These are phyloP conservation scores for Muscidifurax raptorellus DNA, from an alignment of 1,140 invertebrate species.

Conservation along the genomic window DNA sequence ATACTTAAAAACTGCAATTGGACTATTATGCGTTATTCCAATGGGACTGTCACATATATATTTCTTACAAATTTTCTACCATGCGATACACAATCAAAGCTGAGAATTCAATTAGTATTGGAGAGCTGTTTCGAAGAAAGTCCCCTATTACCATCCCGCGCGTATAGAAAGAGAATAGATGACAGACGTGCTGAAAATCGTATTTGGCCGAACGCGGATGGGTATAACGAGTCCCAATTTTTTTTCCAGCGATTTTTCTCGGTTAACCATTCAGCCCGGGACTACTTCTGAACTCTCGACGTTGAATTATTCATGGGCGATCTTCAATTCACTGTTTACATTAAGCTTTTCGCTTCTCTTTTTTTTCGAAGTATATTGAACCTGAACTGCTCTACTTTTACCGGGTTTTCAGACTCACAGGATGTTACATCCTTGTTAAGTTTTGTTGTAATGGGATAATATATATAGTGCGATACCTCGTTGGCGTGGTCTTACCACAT, in stretches of 20 bases:
- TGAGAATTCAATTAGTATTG: too few relatives aligned
- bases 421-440: not conserved
- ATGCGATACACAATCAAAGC: too few relatives aligned
- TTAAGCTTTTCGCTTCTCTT: not conserved
- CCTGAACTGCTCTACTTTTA: not conserved
- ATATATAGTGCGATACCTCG: not conserved
- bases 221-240: conserved; percentile 6
- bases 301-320: conserved; percentile 1
- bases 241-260: not conserved
- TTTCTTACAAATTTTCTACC: too few relatives aligned
- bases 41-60: too few relatives aligned
- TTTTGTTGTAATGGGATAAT: not conserved
- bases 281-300: not conserved
- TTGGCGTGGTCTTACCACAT: not conserved
- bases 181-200: not conserved
- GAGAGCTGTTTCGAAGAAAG: too few relatives aligned
- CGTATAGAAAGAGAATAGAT: too few relatives aligned
- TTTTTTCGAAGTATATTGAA: not conserved
- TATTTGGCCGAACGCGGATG: not conserved
- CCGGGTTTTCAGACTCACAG: not conserved
- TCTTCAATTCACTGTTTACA: conserved; percentile 11
- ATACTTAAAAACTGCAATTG: not conserved
- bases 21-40: too few relatives aligned
- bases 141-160: too few relatives aligned
- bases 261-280: not conserved